Evolutionary conservation across 2,797 vertebrate species (phyloP), one percentile per base, ranked within the genome.

Genomic region (Crocodylus rhombifer): DNA sequence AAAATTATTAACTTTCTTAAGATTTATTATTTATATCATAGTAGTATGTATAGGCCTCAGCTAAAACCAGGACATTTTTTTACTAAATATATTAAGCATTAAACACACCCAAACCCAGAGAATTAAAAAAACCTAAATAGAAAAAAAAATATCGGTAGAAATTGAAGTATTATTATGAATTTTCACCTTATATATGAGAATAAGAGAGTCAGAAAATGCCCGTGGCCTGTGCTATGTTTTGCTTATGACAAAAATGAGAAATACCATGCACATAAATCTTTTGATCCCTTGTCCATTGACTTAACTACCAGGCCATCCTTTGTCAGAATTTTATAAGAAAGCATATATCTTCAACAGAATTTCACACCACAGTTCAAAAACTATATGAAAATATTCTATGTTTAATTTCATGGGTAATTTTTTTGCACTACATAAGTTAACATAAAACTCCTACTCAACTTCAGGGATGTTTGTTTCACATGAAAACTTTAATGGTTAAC

Each of bases 181-280:
- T 11, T 14, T 69, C 0, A 1, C 3, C 74, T 87, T 63, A 15
- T 57, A 79, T 77, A 23, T 56, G 3, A 83, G n/a, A 1, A 33
- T 42, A 63, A 25, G 16, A 42, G 75, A 11, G 7, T 4, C 2
- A 1, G 61, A 55, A n/a, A 71, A 21, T 4, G 73, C 82, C 33
- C 0, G 0, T n/a, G 4, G 8, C 4, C 15, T 85, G 14, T 90
- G 84, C 26, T 87, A 64, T 18, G 8, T 76, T 71, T 57, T 2
- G 0, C 1, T 14, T 57, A 15, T 36, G 51, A 78, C 79, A 80
- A 2, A 75, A 28, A 14, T 30, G 63, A 58, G 28, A 51, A 87
- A 11, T 2, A 76, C 36, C 36, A 42, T 42, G 36, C 2, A 26
- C 42, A 28, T 42, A 51, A 61, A 61, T 57, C 89, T 84, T n/a